Evolutionary conservation across 1,140 invertebrate species (phyloP), one percentile per base, ranked within the genome.

Genomic region (Littorina saxatilis): DNA sequence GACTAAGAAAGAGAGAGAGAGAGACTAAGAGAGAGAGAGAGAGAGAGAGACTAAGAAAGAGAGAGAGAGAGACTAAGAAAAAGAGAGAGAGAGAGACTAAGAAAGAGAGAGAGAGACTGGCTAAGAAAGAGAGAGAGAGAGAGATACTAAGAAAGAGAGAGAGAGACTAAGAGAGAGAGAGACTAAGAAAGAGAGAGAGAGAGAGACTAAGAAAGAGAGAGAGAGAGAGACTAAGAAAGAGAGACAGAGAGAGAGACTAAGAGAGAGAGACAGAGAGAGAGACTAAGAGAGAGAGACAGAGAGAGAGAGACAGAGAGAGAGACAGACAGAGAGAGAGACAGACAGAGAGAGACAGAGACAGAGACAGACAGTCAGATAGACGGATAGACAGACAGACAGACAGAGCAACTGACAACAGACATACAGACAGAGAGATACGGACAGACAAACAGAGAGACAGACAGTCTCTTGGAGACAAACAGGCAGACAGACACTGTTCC

Each of bases 301-400:
- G 55, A 58, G 55, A 27, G 55, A 58, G 55, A 58, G 55, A 58
- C 9, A 58, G 55, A 27, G 43, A 27, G 55, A 58, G 55, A 58
- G 55, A 58, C 9, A 58, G 55, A 58, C 9, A 58, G 55, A 58
- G 55, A 58, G 55, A 58, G 55, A 58, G 55, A 58, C 9, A 58
- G 55, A 58, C 9, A 58, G 55, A 58, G 55, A 58, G 55, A 58
- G 55, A 58, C 9, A 58, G 55, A 58, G 55, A 58, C 9, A 58
- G 55, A 58, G 55, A 58, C 9, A 58, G 55, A 58, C 9, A 58
- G n/a, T 11, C 55, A 27, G 55, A 58, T 23, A 58, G 55, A 58
- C 55, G 17, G 55, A 58, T 23, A 58, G 55, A 68, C 63, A 68
- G 29, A 68, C 27, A 68, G 29, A 68, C 63, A 68, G 29, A 68